Base-by-base conservation (phyloP, 35 echinoderm and acorn worm species). In the Strongylocentrotus purpuratus region DNA sequence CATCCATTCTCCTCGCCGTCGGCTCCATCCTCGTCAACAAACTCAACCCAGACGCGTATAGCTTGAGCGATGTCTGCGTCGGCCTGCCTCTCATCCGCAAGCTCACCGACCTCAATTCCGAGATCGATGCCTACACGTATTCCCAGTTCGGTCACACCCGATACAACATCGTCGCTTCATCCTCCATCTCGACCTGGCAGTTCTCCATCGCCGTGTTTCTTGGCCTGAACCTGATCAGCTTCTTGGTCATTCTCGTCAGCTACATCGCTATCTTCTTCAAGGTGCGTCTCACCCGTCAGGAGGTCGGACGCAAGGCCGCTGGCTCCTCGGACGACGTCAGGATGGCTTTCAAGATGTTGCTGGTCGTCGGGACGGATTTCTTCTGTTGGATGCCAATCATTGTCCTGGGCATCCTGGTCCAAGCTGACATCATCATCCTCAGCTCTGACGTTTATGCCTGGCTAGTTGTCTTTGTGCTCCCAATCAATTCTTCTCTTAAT, bases 361-460 rank as follows among this genome's bases (percentile, higher is more conserved):
- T 97, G 14, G 95, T 99, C 33, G 98, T 99, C 46, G 86, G 94
- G 15, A 99, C 98, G 14, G 96, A 99, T 91, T 95, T 99, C 88
- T 59, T 95, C 8, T 99, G 98, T 88, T 99, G 98, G 98, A 87
- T 96, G 46, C 98, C 98, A 20, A 95, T 99, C 55, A 97, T 99
- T 32, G 95, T 99, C 13, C 91, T 99, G 32, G 96, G 96, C 1
- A 95, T 99, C 46, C 86, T 97, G 31, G 96, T 94, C 11, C 97
- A 97, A 61, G n/a, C 33, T 61, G 61, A 86, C 31, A 32, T 95
- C 31, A 60, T 96, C 22, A 48, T 93, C 14, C 96, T 97, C 28
- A 90, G 92, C 9, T 87, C 95, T 7, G 86, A 88, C 8, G 46
- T 96, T 25, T 99, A 97, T 31, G 96, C 96, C 18, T 99, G 98